Base-by-base conservation (phyloP, 2,888 invertebrate genomes). In the Yponomeuta plumbellus region DNA sequence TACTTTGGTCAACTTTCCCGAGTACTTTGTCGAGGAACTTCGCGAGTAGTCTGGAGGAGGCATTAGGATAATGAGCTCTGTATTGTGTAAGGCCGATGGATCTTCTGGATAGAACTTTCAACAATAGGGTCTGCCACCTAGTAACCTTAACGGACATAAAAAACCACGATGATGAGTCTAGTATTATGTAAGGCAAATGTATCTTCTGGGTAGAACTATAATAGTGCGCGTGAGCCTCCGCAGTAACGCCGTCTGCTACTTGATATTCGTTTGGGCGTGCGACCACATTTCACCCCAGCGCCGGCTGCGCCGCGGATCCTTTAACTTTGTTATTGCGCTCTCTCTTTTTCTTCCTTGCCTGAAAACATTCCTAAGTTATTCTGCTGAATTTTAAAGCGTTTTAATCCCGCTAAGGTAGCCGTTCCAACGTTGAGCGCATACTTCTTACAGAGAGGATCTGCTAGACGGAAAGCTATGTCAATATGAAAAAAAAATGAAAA, bases 221-320 rank as follows among this genome's bases (percentile, higher is more conserved):
- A 34, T 39, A 56, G n/a, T 57, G 57, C 65, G 56, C 13, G 34
- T 65, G 57, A 17, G 44, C 56, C 56, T 11, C 57, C 10, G 34
- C 34, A 34, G 34, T 34, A 34, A 34, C 40, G 20, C n/a, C 67
- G 71, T 76, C 73, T 71, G 73, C 81, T 85, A 83, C 82, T 87
- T 87, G 80, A 76, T 86, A 87, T 87, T 87, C 87, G 75, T 73
- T 69, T 74, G 74, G 76, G 77, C 76, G 71, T 75, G 69, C 77
- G 76, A 76, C 83, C 85, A 86, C 86, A 88, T 86, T 84, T 86
- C 81, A 86, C 80, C 81, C 77, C 68, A 74, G 78, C 78, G 76
- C 83, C 85, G 83, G 80, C 82, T 86, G 85, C 75, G 11, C 79
- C 78, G 76, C 75, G 74, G 71, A 80, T 80, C 80, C 77, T 81